Evolutionary conservation across 2,888 invertebrate species (phyloP).

Genomic region (Tigriopus californicus): DNA sequence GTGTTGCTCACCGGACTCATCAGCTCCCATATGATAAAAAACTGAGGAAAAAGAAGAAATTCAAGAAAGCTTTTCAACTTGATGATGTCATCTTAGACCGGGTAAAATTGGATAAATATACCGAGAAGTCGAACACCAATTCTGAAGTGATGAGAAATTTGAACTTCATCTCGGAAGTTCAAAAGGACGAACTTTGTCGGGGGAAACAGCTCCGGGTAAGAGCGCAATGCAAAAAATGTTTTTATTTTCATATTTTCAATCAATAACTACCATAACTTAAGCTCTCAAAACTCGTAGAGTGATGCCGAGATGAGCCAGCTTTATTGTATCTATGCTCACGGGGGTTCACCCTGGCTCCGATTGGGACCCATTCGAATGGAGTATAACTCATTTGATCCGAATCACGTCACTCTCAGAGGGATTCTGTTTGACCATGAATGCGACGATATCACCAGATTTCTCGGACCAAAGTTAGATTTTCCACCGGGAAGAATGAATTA

Average conservation of each 20-base stretch:
- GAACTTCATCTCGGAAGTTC: background rate
- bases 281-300: too few species aligned
- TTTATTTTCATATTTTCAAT: too few species aligned
- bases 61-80: background rate
- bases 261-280: too few species aligned
- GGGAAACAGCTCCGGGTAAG: background rate
- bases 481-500: conserved; percentile 9
- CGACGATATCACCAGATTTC: conserved; percentile 1
- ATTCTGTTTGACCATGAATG: conserved; percentile 2
- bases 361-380: conserved; percentile 11
- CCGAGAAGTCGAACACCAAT: background rate
- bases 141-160: background rate
- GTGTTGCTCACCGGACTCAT: background rate
- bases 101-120: background rate
- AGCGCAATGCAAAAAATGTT: background rate
- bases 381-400: conserved; percentile 1
- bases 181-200: background rate
- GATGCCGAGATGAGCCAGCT: background rate
- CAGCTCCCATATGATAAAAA: background rate
- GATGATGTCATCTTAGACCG: background rate
- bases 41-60: conserved; percentile 1
- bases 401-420: background rate
- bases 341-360: background rate
- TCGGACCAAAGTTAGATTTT: conserved; percentile 3
- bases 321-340: conserved; percentile 2